phyloP scores from a whole-genome alignment of 2,797 vertebrate genomes.

The Poeciliopsis paucimaculata region DNA sequence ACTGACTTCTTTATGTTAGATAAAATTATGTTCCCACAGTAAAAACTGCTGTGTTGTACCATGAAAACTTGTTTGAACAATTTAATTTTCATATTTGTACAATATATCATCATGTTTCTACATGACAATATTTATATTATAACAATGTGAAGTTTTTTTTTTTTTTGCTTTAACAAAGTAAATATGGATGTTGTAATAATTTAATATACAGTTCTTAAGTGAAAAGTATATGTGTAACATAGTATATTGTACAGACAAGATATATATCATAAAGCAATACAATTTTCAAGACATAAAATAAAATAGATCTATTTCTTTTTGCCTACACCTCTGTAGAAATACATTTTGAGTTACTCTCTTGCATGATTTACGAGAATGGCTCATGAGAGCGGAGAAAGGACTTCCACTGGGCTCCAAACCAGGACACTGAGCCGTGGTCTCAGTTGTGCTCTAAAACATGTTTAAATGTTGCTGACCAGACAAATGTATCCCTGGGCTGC shows the following conservation, averaged over 20 bases:
- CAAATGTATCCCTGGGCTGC: slow-evolving; percentile 15
- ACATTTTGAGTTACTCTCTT: slow-evolving; percentile 6
- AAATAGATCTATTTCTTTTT: neutral
- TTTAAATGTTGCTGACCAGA: slow-evolving; percentile 46
- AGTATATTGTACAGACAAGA: neutral
- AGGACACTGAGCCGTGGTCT: slow-evolving; percentile 36
- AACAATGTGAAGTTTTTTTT: neutral
- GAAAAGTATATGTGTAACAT: neutral
- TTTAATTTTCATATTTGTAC: neutral
- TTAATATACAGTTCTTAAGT: neutral
- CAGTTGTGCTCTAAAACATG: slow-evolving; percentile 47
- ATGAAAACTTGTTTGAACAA: neutral
- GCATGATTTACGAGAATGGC: slow-evolving; percentile 61
- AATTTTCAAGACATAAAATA: neutral
- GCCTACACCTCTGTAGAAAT: too few species aligned
- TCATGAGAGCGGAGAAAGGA: slow-evolving; percentile 16
- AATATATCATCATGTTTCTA: neutral
- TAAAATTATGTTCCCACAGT: neutral
- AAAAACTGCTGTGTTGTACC: neutral
- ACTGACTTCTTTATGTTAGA: neutral
- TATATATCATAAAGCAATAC: neutral
- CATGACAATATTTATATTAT: neutral
- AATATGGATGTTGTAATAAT: neutral
- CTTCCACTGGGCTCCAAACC: slow-evolving; percentile 34
- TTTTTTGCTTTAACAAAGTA: neutral